These are phyloP conservation scores for Trochalopteron elliotii DNA, from an alignment of 2,113 vertebrate species.

Conservation along the genomic window DNA sequence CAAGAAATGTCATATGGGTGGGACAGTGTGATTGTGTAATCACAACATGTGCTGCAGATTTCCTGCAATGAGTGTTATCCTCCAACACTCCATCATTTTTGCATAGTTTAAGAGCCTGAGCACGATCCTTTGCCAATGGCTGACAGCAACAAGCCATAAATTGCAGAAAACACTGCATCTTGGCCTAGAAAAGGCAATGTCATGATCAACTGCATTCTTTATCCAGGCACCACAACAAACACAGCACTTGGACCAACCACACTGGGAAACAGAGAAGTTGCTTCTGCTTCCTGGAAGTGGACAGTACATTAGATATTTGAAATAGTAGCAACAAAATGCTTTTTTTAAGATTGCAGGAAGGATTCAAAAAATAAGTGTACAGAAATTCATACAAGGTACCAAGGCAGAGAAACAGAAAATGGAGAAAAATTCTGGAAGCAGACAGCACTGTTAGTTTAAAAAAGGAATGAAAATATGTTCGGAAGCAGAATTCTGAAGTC, in stretches of 20 bases:
- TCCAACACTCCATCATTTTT: background rate
- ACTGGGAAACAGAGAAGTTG: background rate
- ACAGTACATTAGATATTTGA: background rate
- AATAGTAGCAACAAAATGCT: background rate
- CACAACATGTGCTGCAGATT: background rate
- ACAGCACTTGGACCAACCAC: conserved; percentile 2
- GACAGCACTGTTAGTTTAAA: background rate
- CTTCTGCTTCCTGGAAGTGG: conserved; percentile 3
- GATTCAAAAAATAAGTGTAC: background rate
- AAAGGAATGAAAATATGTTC: background rate
- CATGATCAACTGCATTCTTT: conserved; percentile 4
- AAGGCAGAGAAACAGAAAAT: background rate
- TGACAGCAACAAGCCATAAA: conserved; percentile 42
- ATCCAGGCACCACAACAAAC: conserved; percentile 4
- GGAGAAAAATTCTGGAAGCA: background rate
- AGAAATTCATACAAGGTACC: background rate
- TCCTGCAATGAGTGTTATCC: background rate
- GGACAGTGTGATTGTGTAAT: background rate
- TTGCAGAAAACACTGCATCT: conserved; percentile 26
- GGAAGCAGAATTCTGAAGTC: background rate
- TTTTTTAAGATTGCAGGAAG: background rate
- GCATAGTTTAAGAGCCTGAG: conserved; percentile 22
- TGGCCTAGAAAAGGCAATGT: background rate
- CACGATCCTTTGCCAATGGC: background rate
- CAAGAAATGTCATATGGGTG: background rate